Percentiles rank a stretch among this genome's conserved stretches.
These are phyloP conservation scores for Melitaea athalia DNA, from an alignment of 2,888 invertebrate species.

Conservation along the genomic window DNA sequence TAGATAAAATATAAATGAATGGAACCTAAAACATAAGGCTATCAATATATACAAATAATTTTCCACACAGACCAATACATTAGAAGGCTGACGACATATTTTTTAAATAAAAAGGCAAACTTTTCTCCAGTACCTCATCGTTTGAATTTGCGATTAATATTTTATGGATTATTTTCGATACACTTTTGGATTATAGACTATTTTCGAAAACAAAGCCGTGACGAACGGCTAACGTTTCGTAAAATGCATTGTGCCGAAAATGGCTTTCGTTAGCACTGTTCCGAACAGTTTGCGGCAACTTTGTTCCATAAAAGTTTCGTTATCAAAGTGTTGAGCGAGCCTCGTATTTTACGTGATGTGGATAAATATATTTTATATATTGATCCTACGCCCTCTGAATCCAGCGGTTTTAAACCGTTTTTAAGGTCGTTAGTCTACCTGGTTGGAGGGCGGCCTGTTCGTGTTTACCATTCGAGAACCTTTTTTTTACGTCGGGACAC, in stretches of 20 bases:
- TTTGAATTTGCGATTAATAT: constrained; percentile 1
- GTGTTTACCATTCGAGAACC: no score
- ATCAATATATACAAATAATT: neutral
- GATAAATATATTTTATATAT: neutral
- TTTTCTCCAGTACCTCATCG: neutral
- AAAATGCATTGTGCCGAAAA: constrained; percentile 27
- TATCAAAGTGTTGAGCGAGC: constrained; percentile 19
- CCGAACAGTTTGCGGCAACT: constrained; percentile 21
- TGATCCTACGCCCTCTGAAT: neutral
- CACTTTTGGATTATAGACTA: constrained; percentile 3
- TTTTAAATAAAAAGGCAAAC: neutral
- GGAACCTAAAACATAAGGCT: no score
- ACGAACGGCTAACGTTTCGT: constrained; percentile 22
- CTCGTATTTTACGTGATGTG: constrained; percentile 15
- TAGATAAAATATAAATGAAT: no score
- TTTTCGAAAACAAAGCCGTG: constrained; percentile 21
- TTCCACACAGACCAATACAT: neutral
- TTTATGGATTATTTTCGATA: constrained; percentile 8
- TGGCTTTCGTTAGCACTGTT: constrained; percentile 19
- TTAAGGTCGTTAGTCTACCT: no score
- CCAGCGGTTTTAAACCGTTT: no score
- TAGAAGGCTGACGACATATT: neutral
- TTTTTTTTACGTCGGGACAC: no score
- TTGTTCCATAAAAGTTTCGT: constrained; percentile 28
- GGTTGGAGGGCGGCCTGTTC: no score